Conservation (phyloP, 2,797 vertebrate genomes). For the Anableps anableps region DNA sequence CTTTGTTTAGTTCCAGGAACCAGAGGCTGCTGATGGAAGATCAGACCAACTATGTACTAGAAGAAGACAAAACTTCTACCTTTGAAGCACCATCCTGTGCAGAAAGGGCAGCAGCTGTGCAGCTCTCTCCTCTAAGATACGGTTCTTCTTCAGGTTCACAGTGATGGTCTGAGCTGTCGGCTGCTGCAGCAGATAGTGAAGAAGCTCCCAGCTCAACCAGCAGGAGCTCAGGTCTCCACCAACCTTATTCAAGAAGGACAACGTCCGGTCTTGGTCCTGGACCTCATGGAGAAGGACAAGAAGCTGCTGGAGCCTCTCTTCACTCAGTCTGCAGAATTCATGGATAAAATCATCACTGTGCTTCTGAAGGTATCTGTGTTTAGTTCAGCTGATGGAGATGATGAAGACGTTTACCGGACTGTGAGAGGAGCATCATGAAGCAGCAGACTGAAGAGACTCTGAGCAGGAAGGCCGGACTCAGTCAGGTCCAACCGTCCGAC, state of each 20-base stretch:
- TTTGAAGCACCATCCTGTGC: constrained; percentile 31
- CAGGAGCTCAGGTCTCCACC: constrained; percentile 59
- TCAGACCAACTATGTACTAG: neutral
- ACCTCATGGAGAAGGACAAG: constrained; percentile 42
- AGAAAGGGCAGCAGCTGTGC: constrained; percentile 38
- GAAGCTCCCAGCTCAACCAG: constrained; percentile 53
- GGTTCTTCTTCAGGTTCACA: constrained; percentile 51
- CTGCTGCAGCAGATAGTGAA: constrained; percentile 55
- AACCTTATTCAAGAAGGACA: constrained; percentile 42
- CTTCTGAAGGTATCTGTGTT: too few species aligned
- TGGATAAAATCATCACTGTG: neutral
- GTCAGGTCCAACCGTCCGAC: constrained; percentile 58
- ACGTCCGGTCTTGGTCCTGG: constrained; percentile 45
- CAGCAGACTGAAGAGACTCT: constrained; percentile 44
- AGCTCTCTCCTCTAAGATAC: constrained; percentile 22
- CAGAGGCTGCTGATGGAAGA: neutral
- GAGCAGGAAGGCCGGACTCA: constrained; percentile 40
- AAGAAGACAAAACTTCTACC: neutral
- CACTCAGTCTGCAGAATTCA: constrained; percentile 39
- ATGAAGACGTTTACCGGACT: constrained; percentile 43
- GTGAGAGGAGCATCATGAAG: constrained; percentile 33
- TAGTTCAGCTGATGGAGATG: neutral
- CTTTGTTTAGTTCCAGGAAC: neutral
- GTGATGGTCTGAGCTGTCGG: constrained; percentile 33
- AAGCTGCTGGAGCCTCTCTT: constrained; percentile 39